These are phyloP conservation scores for Trachops cirrhosus DNA, from an alignment of 2,797 vertebrate genomes.

Conservation along the genomic window DNA sequence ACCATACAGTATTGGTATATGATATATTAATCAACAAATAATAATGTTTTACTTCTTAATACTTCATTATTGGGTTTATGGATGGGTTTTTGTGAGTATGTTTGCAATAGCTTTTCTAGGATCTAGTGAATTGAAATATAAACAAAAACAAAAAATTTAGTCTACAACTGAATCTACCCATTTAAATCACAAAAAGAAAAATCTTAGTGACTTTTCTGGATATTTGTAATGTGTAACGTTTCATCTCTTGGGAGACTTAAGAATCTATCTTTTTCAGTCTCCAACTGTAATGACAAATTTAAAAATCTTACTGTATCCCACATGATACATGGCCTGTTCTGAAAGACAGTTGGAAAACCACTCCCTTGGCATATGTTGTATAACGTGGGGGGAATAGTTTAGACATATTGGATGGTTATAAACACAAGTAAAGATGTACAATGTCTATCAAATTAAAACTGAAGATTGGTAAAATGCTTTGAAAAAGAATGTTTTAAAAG, in stretches of 20 bases:
- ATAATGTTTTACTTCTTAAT: slow-evolving; percentile 24
- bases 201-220: neutral
- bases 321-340: slow-evolving; percentile 11
- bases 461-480: slow-evolving; percentile 30
- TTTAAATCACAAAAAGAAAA: slow-evolving; percentile 35
- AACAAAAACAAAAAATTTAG: slow-evolving; percentile 39
- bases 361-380: slow-evolving; percentile 23
- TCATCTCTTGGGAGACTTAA: neutral
- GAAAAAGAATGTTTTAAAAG: slow-evolving; percentile 25
- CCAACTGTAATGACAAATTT: neutral
- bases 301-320: slow-evolving; percentile 14
- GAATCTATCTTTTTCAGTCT: neutral
- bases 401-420: slow-evolving; percentile 38
- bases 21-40: neutral
- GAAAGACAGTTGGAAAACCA: slow-evolving; percentile 37
- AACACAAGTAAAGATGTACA: slow-evolving; percentile 37
- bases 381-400: slow-evolving; percentile 55
- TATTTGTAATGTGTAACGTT: neutral
- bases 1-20: neutral
- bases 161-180: neutral
- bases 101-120: neutral
- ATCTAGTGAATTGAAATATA: slow-evolving; percentile 23
- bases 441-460: slow-evolving; percentile 43
- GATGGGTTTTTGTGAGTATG: neutral
- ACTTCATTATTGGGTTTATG: neutral